Percentiles rank a stretch among this genome's conserved stretches.
These are phyloP conservation scores for Lithobates sylvaticus DNA, from an alignment of 2,797 vertebrate species.

Conservation along the genomic window DNA sequence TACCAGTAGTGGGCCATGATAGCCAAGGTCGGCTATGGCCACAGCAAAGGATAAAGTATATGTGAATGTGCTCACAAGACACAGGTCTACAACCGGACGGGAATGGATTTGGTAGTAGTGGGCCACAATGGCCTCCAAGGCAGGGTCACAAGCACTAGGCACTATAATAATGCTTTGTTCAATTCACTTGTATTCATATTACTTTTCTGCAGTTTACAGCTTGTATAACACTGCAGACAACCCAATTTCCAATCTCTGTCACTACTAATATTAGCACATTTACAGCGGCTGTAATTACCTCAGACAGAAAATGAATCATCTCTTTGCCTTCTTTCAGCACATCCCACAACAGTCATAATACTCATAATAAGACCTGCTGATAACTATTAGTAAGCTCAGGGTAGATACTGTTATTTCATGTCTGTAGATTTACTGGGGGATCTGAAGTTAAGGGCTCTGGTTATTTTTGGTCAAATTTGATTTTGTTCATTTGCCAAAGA, in stretches of 20 bases:
- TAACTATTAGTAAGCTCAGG: conserved; percentile 2
- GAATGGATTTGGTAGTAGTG: too few species aligned
- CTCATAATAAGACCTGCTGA: conserved; percentile 13
- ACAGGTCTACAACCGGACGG: too few species aligned
- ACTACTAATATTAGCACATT: conserved; percentile 48
- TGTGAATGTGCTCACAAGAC: too few species aligned
- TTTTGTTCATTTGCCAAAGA: too few species aligned
- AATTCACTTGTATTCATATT: not conserved
- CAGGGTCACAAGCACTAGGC: too few species aligned
- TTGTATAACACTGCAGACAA: conserved; percentile 3
- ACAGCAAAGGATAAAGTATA: too few species aligned
- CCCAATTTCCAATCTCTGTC: conserved; percentile 18
- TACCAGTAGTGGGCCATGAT: too few species aligned
- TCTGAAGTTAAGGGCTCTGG: too few species aligned
- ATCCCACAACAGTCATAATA: conserved; percentile 28
- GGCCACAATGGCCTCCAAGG: too few species aligned
- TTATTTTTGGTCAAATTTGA: too few species aligned
- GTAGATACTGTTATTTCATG: not conserved
- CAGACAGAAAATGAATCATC: conserved; percentile 51
- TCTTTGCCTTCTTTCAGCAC: conserved; percentile 15
- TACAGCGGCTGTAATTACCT: conserved; percentile 52
- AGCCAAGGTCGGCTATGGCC: too few species aligned
- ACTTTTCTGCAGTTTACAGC: not conserved
- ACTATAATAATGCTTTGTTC: not conserved
- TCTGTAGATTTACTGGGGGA: too few species aligned